Conservation (phyloP, 1,140 invertebrate genomes). For the Phymastichus coffea region DNA sequence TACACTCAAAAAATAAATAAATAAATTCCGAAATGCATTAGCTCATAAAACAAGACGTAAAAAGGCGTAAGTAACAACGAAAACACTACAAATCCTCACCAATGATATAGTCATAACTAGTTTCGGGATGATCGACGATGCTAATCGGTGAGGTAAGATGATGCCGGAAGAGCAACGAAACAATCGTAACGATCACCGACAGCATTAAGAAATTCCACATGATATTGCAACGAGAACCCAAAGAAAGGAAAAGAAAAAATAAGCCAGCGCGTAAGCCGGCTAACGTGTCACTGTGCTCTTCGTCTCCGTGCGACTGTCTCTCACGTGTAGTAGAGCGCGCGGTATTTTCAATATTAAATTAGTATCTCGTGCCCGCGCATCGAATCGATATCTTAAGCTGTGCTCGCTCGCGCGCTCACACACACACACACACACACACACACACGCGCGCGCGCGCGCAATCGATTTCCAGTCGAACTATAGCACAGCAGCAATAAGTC, state of each 20-base stretch:
- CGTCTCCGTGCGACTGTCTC: no score
- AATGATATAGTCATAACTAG: slow-evolving; percentile 49
- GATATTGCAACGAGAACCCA: not conserved
- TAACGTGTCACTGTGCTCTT: not conserved
- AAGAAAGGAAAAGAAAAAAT: no score
- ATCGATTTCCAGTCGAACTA: slow-evolving; percentile 6
- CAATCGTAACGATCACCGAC: slow-evolving; percentile 37
- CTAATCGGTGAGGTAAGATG: slow-evolving; percentile 42
- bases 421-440: no score
- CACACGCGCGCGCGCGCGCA: no score
- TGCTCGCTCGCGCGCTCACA: not conserved
- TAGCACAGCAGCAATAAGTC: no score
- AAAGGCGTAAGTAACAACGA: no score
- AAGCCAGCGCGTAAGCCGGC: not conserved
- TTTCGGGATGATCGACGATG: slow-evolving; percentile 40
- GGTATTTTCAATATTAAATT: slow-evolving; percentile 52
- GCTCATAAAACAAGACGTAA: no score
- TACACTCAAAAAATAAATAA: no score
- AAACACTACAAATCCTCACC: slow-evolving; percentile 38
- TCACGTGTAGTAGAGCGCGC: not conserved
- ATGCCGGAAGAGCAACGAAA: slow-evolving; percentile 44
- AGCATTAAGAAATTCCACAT: slow-evolving; percentile 49
- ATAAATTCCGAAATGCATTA: no score
- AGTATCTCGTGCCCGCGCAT: slow-evolving; percentile 35
- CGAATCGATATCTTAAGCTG: slow-evolving; percentile 40